phyloP scores from a whole-genome alignment of 2,797 vertebrate genomes.

The Macropus fuliginosus region DNA sequence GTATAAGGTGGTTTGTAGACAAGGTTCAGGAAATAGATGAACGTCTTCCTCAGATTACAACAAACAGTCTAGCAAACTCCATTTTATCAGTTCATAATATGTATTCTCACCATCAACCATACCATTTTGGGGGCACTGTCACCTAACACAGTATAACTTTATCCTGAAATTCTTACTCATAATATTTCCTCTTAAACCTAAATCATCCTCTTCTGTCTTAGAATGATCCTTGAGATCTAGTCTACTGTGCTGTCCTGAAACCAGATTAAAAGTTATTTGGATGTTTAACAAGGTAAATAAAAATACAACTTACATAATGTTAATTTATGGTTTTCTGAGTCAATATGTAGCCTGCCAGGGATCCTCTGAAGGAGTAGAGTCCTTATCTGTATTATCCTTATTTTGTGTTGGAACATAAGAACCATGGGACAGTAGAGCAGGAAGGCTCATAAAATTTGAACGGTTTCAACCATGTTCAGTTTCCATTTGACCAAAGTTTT shows the following conservation, averaged over 20 bases:
- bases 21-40: slow-evolving; percentile 7
- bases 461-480: background rate
- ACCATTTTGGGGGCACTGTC: background rate
- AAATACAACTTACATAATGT: background rate
- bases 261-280: background rate
- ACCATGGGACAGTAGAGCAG: background rate
- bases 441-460: background rate
- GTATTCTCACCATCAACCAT: background rate
- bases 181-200: background rate
- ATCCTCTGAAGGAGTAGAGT: background rate
- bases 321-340: background rate
- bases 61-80: background rate
- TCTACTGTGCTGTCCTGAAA: background rate
- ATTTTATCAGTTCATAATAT: background rate
- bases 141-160: background rate
- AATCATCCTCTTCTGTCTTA: background rate
- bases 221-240: background rate
- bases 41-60: background rate
- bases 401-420: background rate
- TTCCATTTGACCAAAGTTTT: background rate
- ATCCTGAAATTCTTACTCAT: background rate
- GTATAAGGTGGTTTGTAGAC: background rate
- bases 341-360: background rate
- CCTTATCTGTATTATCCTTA: background rate
- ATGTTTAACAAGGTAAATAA: background rate